Percentiles rank a stretch among this genome's conserved stretches.
These are phyloP conservation scores for Isurus oxyrinchus DNA, from an alignment of 2,113 vertebrate genomes.

Conservation along the genomic window DNA sequence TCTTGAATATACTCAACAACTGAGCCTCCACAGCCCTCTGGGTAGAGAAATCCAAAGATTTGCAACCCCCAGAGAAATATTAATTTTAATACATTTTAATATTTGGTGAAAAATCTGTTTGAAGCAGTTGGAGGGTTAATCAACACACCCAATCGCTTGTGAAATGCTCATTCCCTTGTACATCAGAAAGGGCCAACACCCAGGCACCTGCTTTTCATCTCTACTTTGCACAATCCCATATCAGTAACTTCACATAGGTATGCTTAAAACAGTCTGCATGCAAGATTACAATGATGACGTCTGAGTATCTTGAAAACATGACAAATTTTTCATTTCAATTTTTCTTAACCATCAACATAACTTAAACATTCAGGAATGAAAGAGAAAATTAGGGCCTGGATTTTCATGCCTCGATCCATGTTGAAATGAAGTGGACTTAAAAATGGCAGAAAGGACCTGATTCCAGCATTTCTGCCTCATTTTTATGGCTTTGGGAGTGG, in stretches of 20 bases:
- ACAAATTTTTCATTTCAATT: constrained; percentile 3
- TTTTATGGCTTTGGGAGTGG: not conserved
- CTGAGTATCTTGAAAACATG: not conserved
- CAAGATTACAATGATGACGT: not conserved
- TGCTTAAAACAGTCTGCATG: not conserved
- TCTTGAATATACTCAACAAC: not conserved
- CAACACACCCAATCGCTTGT: not conserved
- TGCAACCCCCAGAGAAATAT: not conserved
- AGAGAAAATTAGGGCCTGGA: not conserved
- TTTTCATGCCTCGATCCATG: not conserved
- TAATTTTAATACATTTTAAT: not conserved
- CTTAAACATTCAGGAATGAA: not conserved
- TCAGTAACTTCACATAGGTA: not conserved
- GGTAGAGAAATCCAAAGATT: not conserved
- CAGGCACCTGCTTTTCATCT: not conserved
- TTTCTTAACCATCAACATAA: not conserved
- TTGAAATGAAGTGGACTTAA: not conserved
- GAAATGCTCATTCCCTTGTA: not conserved
- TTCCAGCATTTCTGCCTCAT: not conserved
- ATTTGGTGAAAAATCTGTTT: not conserved
- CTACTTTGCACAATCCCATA: not conserved
- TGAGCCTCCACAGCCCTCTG: not conserved
- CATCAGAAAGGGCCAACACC: not conserved
- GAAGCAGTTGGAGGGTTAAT: not conserved
- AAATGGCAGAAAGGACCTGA: not conserved